Base-by-base conservation (phyloP, 2,888 invertebrate genomes). In the Morpho helenor region DNA sequence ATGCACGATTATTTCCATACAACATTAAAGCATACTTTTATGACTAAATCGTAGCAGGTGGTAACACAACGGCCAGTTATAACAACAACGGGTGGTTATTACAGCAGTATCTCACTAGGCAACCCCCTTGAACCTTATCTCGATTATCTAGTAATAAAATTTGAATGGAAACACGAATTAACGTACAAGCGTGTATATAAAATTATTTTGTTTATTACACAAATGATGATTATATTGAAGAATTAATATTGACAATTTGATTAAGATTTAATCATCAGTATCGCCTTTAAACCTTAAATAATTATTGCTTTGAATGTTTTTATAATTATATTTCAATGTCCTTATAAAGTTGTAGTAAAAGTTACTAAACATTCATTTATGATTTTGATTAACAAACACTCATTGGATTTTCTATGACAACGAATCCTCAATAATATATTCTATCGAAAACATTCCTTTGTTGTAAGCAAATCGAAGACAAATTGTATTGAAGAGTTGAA, bases 1-100 rank as follows among this genome's bases (percentile, higher is more conserved):
- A 16, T 46, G 16, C 8, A 31, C 39, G 39, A 46, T 40, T 9
- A 53, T 40, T 46, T 46, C 46, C 22, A 53, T 41, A 43, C 44
- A 50, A 56, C 41, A 58, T 63, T 67, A 68, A 61, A 57, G 63
- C 58, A 61, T 61, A 59, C 60, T 55, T 64, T 61, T 66, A 64
- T 62, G 61, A 61, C 42, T 46, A 43, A 46, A 56, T 63, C 65
- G 50, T 67, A 66, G 68, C 68, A 66, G 68, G 68, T 60, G 69
- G 66, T 62, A 55, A 58, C 56, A 59, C 42, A n/a, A 47, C 46
- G 53, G 46, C 58, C 62, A 59, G 62, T 62, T 67, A 66, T 56
- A 60, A 49, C 55, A 43, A 43, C 43, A n/a, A 47, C 53, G 53
- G 53, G 46, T 22, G 40, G 46, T 46, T 53, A 53, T 47, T 46